A percentile compares a stretch with the other conserved stretches of the same genome.
Conservation (phyloP, 2,797 vertebrate genomes). For the Oreochromis mossambicus region DNA sequence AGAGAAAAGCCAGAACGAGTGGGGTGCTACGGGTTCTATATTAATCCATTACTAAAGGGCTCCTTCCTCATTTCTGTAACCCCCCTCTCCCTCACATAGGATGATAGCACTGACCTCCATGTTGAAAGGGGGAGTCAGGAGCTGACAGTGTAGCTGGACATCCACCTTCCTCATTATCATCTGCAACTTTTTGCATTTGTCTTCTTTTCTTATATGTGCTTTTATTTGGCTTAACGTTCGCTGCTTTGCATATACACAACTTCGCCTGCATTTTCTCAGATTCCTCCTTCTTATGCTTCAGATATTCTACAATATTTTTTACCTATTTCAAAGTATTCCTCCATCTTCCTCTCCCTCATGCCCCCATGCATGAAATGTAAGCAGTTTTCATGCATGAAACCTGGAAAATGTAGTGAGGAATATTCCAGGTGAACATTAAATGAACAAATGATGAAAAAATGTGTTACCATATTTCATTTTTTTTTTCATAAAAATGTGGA, state of each 20-base stretch:
- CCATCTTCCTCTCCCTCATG: background rate
- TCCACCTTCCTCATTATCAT: background rate
- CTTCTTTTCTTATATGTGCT: background rate
- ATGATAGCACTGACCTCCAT: constrained; percentile 43
- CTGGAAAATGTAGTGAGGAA: background rate
- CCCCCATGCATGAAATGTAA: background rate
- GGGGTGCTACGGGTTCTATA: constrained; percentile 20
- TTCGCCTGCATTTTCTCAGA: background rate
- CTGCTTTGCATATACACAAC: background rate
- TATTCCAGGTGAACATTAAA: background rate
- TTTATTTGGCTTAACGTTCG: background rate
- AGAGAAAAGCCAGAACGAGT: background rate
- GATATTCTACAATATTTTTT: background rate
- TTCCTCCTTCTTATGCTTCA: background rate
- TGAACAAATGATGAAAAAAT: background rate
- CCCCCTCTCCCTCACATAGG: constrained; percentile 4
- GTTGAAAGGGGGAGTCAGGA: background rate
- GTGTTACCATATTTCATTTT: background rate
- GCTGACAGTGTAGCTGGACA: background rate
- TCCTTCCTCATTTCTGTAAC: constrained; percentile 18
- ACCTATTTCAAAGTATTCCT: background rate
- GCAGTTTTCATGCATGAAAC: background rate
- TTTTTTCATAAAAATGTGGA: background rate
- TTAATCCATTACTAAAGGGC: constrained; percentile 44
- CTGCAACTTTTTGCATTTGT: background rate